Evolutionary conservation across 2,113 vertebrate species (phyloP), one percentile per base, ranked within the genome.

Genomic region (Eretmochelys imbricata): DNA sequence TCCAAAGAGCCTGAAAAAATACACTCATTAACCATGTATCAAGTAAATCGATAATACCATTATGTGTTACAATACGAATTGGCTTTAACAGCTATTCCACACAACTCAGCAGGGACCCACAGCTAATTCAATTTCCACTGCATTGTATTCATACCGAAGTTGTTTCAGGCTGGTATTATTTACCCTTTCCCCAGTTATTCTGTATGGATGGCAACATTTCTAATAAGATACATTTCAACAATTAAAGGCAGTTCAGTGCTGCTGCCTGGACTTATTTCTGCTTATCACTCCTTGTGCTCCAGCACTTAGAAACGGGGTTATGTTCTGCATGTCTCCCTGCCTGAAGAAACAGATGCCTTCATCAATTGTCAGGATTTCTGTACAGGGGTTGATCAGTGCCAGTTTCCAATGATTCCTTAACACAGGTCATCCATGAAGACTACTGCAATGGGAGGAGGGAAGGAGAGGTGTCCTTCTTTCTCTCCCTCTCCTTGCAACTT

Each of bases 31-130:
- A 92, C 93, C 51, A 48, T 88, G 38, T 79, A 95, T 93, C 84
- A 84, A 96, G 94, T 96, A 91, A 91, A 94, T 95, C 93, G 0
- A 96, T 97, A 96, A 89, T 87, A 89, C 83, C n/a, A 93, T 96
- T 94, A 95, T 85, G 89, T 92, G 94, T 87, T 97, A 96, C 81
- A 88, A 84, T 46, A 55, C 6, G 86, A 96, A 91, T 88, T 97
- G 95, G 69, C 69, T 95, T 97, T 96, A 95, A 95, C 72, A 95
- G 59, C 93, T 69, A 91, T 93, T 97, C 83, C 90, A 75, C 50
- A 76, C 82, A 88, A 84, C 59, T 95, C 82, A 86, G 79, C 88
- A 89, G 88, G 95, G 92, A 92, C 75, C 49, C 48, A 3, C 42
- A 49, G 46, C 69, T 94, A 95, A 97, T 95, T 96, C 81, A 93